These are phyloP conservation scores for Leiothrix lutea DNA, from an alignment of 2,113 vertebrate species.

Conservation along the genomic window DNA sequence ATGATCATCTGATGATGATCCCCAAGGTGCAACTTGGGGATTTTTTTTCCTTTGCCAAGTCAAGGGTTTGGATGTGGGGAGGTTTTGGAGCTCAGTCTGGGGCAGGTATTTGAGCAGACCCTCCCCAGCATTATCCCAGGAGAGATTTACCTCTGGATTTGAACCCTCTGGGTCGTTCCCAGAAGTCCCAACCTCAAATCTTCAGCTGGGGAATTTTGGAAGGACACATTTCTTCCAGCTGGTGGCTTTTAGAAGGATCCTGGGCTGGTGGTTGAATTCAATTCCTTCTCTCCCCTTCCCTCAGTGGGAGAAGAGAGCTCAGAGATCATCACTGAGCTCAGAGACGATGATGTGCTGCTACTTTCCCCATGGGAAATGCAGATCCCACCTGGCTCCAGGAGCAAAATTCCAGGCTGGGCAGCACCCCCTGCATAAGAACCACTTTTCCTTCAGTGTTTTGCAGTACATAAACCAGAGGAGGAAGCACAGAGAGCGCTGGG, in stretches of 20 bases:
- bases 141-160: not conserved
- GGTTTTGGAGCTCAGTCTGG: not conserved
- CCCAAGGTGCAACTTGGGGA: fast-evolving
- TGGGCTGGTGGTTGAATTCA: fast-evolving
- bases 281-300: not conserved
- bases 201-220: not conserved
- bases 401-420: not conserved
- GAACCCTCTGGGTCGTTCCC: not conserved
- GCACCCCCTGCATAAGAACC: fast-evolving
- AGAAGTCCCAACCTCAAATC: not conserved
- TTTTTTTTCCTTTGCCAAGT: not conserved
- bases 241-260: not conserved
- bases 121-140: fast-evolving
- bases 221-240: fast-evolving
- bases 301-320: fast-evolving
- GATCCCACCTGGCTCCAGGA: fast-evolving
- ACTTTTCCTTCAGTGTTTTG: slow-evolving; percentile 77
- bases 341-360: not conserved
- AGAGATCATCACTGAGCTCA: fast-evolving
- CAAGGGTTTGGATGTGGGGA: not conserved
- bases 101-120: not conserved
- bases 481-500: slow-evolving; percentile 89
- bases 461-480: slow-evolving; percentile 93
- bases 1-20: too few relatives aligned
- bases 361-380: not conserved